Base-by-base conservation (phyloP, 2,888 invertebrate genomes). In the Galeopsomyia nigrocyanea region DNA sequence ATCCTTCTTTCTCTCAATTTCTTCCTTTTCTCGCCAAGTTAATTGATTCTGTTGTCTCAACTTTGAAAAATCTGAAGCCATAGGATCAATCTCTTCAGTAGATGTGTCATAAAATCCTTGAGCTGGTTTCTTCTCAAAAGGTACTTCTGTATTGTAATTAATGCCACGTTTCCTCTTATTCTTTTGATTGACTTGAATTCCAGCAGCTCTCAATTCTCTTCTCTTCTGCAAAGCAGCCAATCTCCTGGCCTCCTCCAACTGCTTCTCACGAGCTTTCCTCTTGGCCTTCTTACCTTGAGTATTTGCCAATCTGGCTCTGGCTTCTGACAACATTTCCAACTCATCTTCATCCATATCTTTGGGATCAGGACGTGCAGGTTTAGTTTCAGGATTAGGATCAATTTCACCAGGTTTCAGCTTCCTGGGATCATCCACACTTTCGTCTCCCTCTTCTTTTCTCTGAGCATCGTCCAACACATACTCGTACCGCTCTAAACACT, bases 311-410 rank as follows among this genome's bases (percentile, higher is more conserved):
- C 99, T 93, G 2, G 99, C 99, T 81, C 99, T 91, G 0, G 99
- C 99, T 88, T 99, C 99, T 0, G 98, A 98, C 77, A 99, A 87
- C 99, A 99, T 99, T 88, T 99, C 99, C 87, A 99, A 87, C 87
- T 99, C 98, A 90, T 99, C 99, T 91, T 99, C 99, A 87, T 99
- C 99, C 99, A 99, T 99, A 84, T 99, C 99, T 82, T 99, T 97
- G 1, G 99, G 99, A 88, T 99, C 99, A 0, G 99, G 99, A 64
- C 99, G 90, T 0, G 99, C 99, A 3, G 99, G 99, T 87, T 99
- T 99, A 0, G 99, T 99, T 88, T 99, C 99, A 13, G 99, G 99
- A 88, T 99, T 99, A 0, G 99, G 99, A 88, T 99, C 99, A 82
- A 99, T 99, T 89, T 99, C 99, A 31, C 99, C 99, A 0, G 99